Percentiles rank a stretch among this genome's conserved stretches.
Evolutionary conservation across 2,797 vertebrate species (phyloP).

Genomic region (Rhinichthys osculus): DNA sequence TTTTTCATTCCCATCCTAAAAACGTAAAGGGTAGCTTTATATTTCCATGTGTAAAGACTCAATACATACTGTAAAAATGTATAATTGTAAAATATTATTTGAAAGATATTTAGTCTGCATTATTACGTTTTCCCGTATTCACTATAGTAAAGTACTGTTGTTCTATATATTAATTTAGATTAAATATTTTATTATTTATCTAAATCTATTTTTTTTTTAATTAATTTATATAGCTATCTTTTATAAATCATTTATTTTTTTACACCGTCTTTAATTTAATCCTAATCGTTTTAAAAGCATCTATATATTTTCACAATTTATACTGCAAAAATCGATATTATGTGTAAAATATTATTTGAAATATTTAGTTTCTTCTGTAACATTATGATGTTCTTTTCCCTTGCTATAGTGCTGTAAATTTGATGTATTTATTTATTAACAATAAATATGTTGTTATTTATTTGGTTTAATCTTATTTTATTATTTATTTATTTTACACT

Average conservation of each 20-base stretch:
- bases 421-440: not conserved
- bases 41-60: not conserved
- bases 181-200: not conserved
- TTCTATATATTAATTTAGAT: not conserved
- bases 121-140: not conserved
- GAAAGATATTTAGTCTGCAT: not conserved
- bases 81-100: not conserved
- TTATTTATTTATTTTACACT: not conserved
- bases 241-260: not conserved
- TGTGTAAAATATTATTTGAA: not conserved
- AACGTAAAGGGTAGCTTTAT: not conserved
- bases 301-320: not conserved
- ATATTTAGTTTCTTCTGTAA: not conserved
- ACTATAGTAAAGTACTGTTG: not conserved
- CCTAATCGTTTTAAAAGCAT: not conserved
- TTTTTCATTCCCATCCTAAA: not conserved
- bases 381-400: not conserved
- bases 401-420: not conserved
- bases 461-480: not conserved
- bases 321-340: not conserved
- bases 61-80: not conserved
- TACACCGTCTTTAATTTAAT: not conserved
- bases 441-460: not conserved
- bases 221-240: not conserved
- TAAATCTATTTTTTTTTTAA: not conserved